phyloP scores from a whole-genome alignment of 2,888 invertebrate species.

The Epistrophe grossulariae region DNA sequence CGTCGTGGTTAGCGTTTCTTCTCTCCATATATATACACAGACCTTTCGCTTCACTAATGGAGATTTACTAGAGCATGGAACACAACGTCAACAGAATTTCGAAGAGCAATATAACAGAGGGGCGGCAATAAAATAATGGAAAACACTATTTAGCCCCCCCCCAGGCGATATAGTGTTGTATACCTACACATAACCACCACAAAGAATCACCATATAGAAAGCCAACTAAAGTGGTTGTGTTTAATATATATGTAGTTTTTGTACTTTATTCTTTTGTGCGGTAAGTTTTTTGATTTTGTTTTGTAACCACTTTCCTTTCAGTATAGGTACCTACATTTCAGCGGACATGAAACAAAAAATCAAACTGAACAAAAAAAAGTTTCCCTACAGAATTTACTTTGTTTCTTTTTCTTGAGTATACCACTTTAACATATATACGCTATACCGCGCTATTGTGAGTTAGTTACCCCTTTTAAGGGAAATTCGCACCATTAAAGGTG shows the following conservation, averaged over 20 bases:
- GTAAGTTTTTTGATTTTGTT: conserved; percentile 4
- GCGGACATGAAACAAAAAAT: conserved; percentile 48
- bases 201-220: conserved; percentile 8
- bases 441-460: conserved; percentile 16
- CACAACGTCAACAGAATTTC: conserved; percentile 65
- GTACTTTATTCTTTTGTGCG: conserved; percentile 36
- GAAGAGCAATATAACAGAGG: conserved; percentile 50
- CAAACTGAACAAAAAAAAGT: conserved; percentile 53
- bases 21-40: neutral
- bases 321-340: neutral
- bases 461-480: conserved; percentile 49
- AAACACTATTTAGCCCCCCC: conserved; percentile 72
- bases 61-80: conserved; percentile 66
- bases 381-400: conserved; percentile 18
- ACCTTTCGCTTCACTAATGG: conserved; percentile 62
- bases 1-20: neutral
- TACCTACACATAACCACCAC: neutral
- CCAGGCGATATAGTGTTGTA: conserved; percentile 1
- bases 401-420: conserved; percentile 2
- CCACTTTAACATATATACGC: too few relatives aligned
- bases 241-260: conserved; percentile 32
- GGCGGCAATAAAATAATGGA: conserved; percentile 70
- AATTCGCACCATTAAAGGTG: conserved; percentile 70
- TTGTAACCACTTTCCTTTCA: conserved; percentile 15
- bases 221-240: conserved; percentile 62